Conservation (phyloP, 2,888 invertebrate genomes). For the Xanthostigma xanthostigma region DNA sequence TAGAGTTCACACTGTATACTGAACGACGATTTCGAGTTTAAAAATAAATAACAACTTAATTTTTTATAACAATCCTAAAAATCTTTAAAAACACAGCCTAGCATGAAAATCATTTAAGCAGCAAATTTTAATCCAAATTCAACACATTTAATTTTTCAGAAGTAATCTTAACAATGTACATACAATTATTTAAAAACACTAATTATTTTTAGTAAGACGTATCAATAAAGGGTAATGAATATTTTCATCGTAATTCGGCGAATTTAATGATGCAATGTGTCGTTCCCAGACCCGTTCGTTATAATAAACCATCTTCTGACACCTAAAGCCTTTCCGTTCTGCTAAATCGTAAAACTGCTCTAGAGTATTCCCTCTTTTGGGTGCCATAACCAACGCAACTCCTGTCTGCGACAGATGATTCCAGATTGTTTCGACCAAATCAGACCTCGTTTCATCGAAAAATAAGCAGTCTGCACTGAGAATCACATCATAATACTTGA, state of each 20-base stretch:
- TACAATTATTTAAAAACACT: no score
- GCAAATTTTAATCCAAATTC: no score
- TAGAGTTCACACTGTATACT: no score
- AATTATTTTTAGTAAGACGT: neutral
- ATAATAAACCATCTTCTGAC: conserved; percentile 42
- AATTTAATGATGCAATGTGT: conserved; percentile 41
- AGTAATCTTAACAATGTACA: no score
- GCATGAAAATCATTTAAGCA: no score
- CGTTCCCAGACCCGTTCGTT: conserved; percentile 52
- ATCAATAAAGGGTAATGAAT: conserved; percentile 57
- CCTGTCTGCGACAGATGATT: conserved; percentile 43
- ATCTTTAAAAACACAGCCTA: no score
- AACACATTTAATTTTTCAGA: no score
- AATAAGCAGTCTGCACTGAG: conserved; percentile 68
- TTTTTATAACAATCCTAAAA: no score
- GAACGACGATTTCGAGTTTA: no score
- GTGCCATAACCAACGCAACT: conserved; percentile 59
- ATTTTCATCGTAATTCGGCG: conserved; percentile 48
- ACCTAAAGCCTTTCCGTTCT: conserved; percentile 38
- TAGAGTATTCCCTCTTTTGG: conserved; percentile 55
- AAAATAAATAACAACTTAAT: no score
- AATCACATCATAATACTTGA: conserved; percentile 45
- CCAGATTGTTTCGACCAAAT: conserved; percentile 52
- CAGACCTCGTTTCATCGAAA: conserved; percentile 55
- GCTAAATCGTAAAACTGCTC: conserved; percentile 50